Conservation (phyloP, 1,140 invertebrate genomes). For the Tribolium madens region DNA sequence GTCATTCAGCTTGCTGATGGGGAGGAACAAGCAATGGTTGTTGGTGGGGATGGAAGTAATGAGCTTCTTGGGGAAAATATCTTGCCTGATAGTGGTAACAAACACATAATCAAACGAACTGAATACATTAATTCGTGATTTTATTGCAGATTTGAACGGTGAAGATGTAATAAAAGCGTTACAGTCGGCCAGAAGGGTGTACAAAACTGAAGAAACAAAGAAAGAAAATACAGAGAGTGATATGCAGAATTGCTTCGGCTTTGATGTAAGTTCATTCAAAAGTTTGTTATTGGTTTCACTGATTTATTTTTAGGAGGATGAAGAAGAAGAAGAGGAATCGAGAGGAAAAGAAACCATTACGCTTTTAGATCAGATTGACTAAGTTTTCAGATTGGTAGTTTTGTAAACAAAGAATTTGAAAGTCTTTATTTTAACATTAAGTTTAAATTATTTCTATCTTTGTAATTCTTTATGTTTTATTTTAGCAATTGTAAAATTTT, state of each 20-base stretch:
- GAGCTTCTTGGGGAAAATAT: slow-evolving; percentile 62
- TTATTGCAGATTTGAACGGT: slow-evolving; percentile 60
- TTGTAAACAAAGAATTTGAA: slow-evolving; percentile 13
- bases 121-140: not conserved
- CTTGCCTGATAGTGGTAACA: slow-evolving; percentile 60
- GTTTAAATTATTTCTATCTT: slow-evolving; percentile 14
- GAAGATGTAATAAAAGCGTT: slow-evolving; percentile 63
- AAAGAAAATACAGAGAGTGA: slow-evolving; percentile 71
- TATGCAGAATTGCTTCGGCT: slow-evolving; percentile 87
- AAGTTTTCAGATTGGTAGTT: slow-evolving; percentile 39
- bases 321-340: slow-evolving; percentile 59
- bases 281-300: not conserved
- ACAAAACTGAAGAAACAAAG: slow-evolving; percentile 63
- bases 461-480: slow-evolving; percentile 8
- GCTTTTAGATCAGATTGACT: slow-evolving; percentile 57
- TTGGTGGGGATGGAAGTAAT: slow-evolving; percentile 57
- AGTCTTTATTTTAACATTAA: slow-evolving; percentile 1
- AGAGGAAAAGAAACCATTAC: slow-evolving; percentile 59
- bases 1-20: slow-evolving; percentile 85
- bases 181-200: slow-evolving; percentile 58
- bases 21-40: slow-evolving; percentile 65
- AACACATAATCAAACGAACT: no score
- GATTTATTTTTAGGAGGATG: slow-evolving; percentile 54
- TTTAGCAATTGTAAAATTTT: slow-evolving; percentile 30
- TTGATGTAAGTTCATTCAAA: slow-evolving; percentile 75